Base-by-base conservation (phyloP, 2,797 vertebrate genomes). In the Poecilia gillii region DNA sequence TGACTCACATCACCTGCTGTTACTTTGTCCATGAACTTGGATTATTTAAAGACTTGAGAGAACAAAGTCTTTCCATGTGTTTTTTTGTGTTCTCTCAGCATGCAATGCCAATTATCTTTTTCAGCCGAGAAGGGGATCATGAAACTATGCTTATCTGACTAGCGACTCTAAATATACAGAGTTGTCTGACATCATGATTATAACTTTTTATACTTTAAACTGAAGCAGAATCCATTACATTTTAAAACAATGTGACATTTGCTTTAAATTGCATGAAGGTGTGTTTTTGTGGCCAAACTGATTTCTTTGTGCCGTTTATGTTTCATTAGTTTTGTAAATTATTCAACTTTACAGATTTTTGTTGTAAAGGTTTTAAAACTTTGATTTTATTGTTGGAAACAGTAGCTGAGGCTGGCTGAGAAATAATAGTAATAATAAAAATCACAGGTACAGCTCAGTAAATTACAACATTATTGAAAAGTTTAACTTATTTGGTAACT, bases 1-100 rank as follows among this genome's bases (percentile, higher is more conserved):
- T 81, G 86, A 80, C 74, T 89, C 88, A 84, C 84, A 79, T 86
- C 86, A 84, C 77, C 83, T 51, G 73, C 62, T 80, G 74, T 68
- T 77, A 72, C 72, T 70, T 81, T 80, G 47, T 81, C 74, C 14
- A 2, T 78, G 77, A 43, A 72, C 39, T 47, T 16, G 23, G 23
- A 43, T 46, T 72, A 8, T 84, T 81, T 73, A 76, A 39, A 75
- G 75, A 75, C 8, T 57, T 20, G 12, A 47, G 0, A 6, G 7
- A 3, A 28, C 74, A 64, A 71, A 74, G 41, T 25, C 55, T 49
- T 64, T 39, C 68, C 64, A 25, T 68, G 36, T 68, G 20, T 0
- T 7, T 68, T 68, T 76, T 76, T 33, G 33, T 33, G 75, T 68
- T 73, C 39, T 59, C 76, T 49, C 84, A 73, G 84, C 87, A 90